Percentiles rank a stretch among this genome's conserved stretches.
These are phyloP conservation scores for Saccostrea cuccullata DNA, from an alignment of 1,140 invertebrate genomes.

Conservation along the genomic window DNA sequence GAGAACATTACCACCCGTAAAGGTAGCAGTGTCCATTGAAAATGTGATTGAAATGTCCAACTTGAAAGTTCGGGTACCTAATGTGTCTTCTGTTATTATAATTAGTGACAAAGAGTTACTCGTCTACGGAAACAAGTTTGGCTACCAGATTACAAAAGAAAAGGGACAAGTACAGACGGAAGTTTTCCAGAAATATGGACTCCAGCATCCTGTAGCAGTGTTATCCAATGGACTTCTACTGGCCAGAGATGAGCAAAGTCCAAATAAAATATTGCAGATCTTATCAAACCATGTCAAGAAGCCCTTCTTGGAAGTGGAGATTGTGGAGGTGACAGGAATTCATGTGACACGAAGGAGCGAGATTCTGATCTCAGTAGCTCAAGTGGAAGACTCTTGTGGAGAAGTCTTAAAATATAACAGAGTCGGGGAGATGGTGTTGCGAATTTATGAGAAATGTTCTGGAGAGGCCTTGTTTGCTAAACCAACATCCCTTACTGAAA, in stretches of 20 bases:
- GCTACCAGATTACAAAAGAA: conserved; percentile 17
- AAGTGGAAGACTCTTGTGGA: conserved; percentile 14
- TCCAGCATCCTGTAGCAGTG: not conserved
- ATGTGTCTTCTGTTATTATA: not conserved
- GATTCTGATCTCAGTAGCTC: not conserved
- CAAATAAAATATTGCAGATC: not conserved
- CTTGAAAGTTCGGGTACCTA: too few relatives aligned
- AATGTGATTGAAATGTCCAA: not conserved
- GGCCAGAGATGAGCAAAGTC: conserved; percentile 9
- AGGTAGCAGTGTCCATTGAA: not conserved
- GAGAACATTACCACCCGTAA: not conserved
- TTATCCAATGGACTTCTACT: conserved; percentile 12
- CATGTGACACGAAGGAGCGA: conserved; percentile 3
- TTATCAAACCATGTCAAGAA: not conserved
- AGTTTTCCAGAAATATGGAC: not conserved
- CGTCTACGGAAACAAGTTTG: not conserved
- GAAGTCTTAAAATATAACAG: conserved; percentile 18
- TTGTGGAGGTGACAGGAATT: not conserved
- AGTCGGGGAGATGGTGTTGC: not conserved
- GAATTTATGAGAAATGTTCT: conserved; percentile 7
- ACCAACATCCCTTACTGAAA: not conserved
- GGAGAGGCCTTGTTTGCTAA: conserved; percentile 12
- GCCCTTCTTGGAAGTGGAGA: not conserved
- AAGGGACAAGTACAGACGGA: not conserved
- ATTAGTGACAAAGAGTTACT: conserved; percentile 15